Base-by-base conservation (phyloP, 2,797 vertebrate genomes). In the Chloroceryle inda region DNA sequence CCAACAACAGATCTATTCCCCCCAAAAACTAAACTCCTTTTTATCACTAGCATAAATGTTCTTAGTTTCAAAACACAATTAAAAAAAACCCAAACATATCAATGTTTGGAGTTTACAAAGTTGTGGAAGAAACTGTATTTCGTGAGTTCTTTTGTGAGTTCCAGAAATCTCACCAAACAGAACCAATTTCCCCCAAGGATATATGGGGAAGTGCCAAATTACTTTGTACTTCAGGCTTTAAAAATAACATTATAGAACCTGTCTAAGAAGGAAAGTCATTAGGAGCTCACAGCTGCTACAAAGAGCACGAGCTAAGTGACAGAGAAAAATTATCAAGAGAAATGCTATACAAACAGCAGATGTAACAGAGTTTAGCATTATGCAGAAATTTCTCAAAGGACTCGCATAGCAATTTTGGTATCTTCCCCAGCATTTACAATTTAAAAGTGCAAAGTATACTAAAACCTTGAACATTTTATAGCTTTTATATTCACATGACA, bases 261-360 rank as follows among this genome's bases (percentile, higher is more conserved):
- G 95, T 85, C 92, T 95, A 96, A 97, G 94, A 97, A 97, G 86
- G 87, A 95, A 97, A 97, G 96, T 98, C 97, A 98, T 97, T 97
- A 98, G 96, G 82, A 94, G 91, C 67, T 89, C 92, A 89, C 97
- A 98, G 97, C 97, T 98, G 97, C 92, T 96, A 58, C 94, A 96
- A 63, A 94, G 97, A 97, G 82, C 96, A 96, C 58, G 42, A 94
- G 83, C 89, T 97, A 95, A 97, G 96, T 78, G 96, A 95, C 96
- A 94, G 74, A 92, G 93, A 95, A 96, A 96, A 94, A 97, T 95
- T 94, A 96, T 94, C 95, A 97, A 79, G 91, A 97, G 95, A 93
- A 97, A 96, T 94, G 90, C 97, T 97, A 97, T 89, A 95, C 97
- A 96, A 83, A 72, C 82, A 96, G 97, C 97, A 98, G 97, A 97